Evolutionary conservation across 2,888 invertebrate genomes (phyloP).

Genomic region (Ectemnius cavifrons): DNA sequence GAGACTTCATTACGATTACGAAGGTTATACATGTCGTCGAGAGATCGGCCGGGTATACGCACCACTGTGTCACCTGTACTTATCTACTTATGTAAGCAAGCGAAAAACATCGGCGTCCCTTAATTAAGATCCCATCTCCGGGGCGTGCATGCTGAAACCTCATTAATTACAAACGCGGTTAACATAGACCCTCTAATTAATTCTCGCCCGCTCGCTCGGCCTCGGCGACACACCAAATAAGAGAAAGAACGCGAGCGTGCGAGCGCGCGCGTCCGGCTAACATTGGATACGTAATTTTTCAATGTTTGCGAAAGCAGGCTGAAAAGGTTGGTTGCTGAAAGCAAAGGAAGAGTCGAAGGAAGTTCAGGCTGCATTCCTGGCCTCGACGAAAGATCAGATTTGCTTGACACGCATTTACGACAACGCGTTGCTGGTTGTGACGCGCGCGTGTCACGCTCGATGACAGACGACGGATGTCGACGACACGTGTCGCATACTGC

Average conservation of each 20-base stretch:
- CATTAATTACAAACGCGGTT: constrained; percentile 38
- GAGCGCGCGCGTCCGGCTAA: no score
- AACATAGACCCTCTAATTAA: constrained; percentile 27
- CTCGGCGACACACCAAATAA: not conserved
- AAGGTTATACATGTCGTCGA: no score
- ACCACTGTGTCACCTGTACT: not conserved
- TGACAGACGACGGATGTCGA: constrained; percentile 63
- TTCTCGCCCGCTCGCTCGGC: constrained; percentile 11
- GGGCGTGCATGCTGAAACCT: constrained; percentile 35
- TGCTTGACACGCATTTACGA: constrained; percentile 57
- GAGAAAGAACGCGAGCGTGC: not conserved
- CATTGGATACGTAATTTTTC: no score
- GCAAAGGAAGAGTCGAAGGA: not conserved
- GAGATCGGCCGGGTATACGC: no score
- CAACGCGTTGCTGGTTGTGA: constrained; percentile 31
- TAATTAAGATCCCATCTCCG: constrained; percentile 46
- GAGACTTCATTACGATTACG: no score
- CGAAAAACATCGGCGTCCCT: constrained; percentile 23
- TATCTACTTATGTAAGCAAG: constrained; percentile 23
- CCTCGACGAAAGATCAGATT: constrained; percentile 41
- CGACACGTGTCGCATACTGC: constrained; percentile 49
- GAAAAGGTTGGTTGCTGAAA: not conserved
- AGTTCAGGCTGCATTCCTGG: not conserved
- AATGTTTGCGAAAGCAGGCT: not conserved
- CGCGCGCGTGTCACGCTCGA: constrained; percentile 66